Conservation (phyloP, 92 coral and sea anemone genomes). For the Muricea muricata region DNA sequence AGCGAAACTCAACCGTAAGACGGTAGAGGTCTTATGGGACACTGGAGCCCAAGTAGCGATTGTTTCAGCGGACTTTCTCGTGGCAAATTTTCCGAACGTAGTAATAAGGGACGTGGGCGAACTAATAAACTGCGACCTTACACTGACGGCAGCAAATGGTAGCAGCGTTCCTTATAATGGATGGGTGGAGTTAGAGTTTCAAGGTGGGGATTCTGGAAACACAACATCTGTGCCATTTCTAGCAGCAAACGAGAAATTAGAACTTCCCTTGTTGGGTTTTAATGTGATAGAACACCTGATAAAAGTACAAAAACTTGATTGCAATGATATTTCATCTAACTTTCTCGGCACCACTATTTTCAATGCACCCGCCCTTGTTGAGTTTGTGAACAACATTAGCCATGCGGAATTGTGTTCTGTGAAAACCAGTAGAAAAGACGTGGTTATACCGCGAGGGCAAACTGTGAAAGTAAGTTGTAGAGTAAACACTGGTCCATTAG, state of each 20-base stretch:
- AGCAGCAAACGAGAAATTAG: background rate
- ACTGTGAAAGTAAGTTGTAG: no score
- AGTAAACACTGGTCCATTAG: conserved; percentile 65
- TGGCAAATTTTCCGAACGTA: conserved; percentile 40
- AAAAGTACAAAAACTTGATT: background rate
- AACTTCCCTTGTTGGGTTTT: conserved; percentile 3
- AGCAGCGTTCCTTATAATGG: no score
- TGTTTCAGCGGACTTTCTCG: conserved; percentile 33
- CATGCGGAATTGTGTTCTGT: conserved; percentile 42
- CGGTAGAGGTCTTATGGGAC: no score
- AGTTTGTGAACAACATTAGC: conserved; percentile 17
- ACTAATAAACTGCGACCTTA: conserved; percentile 44
- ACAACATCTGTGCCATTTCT: conserved; percentile 58
- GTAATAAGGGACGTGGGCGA: conserved; percentile 40
- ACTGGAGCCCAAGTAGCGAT: no score
- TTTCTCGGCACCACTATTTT: conserved; percentile 1
- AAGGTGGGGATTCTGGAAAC: conserved; percentile 44
- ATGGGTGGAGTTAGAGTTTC: conserved; percentile 39
- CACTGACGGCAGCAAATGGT: no score
- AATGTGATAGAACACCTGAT: conserved; percentile 27
- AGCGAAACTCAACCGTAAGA: conserved; percentile 35
- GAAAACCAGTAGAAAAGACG: background rate
- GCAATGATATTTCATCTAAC: conserved; percentile 20
- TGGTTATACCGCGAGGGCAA: conserved; percentile 33
- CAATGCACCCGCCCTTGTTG: conserved; percentile 44